Percentiles rank a stretch among this genome's conserved stretches.
Conservation (phyloP, 2,113 vertebrate species). For the Pluvianellus socialis region DNA sequence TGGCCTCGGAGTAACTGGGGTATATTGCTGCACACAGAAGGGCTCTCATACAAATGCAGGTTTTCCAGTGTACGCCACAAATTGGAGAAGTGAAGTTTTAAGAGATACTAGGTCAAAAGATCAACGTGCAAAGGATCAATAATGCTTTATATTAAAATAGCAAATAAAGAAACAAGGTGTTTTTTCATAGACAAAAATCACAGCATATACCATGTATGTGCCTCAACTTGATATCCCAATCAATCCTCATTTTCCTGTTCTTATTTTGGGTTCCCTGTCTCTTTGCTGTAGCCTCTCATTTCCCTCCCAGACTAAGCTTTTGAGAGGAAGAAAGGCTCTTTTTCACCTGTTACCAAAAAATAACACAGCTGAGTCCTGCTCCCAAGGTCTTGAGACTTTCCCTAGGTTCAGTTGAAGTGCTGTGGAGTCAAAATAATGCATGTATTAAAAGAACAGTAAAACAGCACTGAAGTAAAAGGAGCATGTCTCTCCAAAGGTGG, state of each 20-base stretch:
- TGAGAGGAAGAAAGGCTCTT: background rate
- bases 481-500: background rate
- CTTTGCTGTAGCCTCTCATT: background rate
- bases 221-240: background rate
- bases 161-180: background rate
- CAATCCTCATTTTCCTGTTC: background rate
- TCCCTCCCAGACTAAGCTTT: background rate
- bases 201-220: background rate
- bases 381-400: background rate
- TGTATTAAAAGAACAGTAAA: background rate
- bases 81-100: background rate
- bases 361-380: background rate
- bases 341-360: background rate
- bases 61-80: background rate
- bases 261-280: background rate
- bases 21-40: background rate
- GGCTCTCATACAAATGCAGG: background rate
- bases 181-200: background rate
- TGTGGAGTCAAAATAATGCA: background rate
- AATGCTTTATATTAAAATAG: background rate
- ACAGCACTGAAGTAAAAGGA: background rate
- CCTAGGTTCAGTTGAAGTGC: rapidly evolving
- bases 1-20: background rate
- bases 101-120: background rate
- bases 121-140: background rate